phyloP scores from a whole-genome alignment of 2,797 vertebrate genomes.

The Manis pentadactyla region DNA sequence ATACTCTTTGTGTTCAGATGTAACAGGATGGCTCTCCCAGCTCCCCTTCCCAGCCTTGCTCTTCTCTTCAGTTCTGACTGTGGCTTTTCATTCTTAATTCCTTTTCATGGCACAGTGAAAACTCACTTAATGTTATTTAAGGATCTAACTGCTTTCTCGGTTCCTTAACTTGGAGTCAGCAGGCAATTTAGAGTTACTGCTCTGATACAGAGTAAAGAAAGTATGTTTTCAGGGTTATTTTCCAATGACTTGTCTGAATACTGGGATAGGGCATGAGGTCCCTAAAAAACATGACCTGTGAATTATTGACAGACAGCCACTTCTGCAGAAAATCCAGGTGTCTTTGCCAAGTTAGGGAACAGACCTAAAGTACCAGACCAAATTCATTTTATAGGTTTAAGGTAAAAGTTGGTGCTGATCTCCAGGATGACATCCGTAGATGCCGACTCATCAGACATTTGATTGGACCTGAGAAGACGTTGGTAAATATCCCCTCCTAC shows the following conservation, averaged over 20 bases:
- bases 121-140: constrained; percentile 78
- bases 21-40: accelerated
- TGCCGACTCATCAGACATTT: constrained; percentile 88
- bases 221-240: background rate
- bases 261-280: constrained; percentile 39
- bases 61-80: background rate
- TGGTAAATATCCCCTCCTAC: constrained; percentile 81
- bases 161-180: background rate
- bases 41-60: too few species aligned
- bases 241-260: constrained; percentile 1
- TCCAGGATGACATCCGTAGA: constrained; percentile 89
- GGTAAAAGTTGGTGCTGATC: constrained; percentile 91
- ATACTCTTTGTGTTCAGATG: background rate
- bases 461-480: constrained; percentile 87
- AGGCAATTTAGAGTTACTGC: background rate
- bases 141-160: background rate
- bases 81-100: background rate
- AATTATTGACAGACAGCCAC: constrained; percentile 9
- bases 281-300: constrained; percentile 54
- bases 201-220: background rate
- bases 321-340: constrained; percentile 16
- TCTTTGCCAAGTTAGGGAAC: constrained; percentile 36
- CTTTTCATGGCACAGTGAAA: background rate
- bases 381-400: constrained; percentile 87
- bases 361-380: constrained; percentile 4